Evolutionary conservation across 2,888 invertebrate genomes (phyloP).

Genomic region (Tiphia femorata): DNA sequence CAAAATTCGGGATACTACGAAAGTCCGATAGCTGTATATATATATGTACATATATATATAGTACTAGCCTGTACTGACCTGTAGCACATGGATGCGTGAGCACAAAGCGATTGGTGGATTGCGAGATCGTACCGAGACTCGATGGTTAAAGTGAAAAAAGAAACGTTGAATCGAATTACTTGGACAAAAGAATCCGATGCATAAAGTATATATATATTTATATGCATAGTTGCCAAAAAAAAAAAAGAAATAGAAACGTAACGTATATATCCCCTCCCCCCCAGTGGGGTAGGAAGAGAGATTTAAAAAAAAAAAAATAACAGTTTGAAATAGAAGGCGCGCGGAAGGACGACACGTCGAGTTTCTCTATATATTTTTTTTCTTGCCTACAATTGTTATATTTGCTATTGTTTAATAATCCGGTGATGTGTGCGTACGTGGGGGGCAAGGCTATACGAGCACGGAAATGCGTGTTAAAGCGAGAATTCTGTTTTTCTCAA

Average conservation of each 20-base stretch:
- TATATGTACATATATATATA: too few species aligned
- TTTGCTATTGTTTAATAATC: conserved; percentile 26
- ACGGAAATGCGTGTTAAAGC: conserved; percentile 21
- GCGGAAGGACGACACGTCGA: conserved; percentile 45
- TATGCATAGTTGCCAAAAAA: background rate
- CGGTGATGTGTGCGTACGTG: conserved; percentile 65
- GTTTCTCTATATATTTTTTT: conserved; percentile 41
- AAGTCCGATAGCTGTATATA: conserved; percentile 65
- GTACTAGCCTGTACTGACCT: conserved; percentile 69
- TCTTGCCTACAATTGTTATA: conserved; percentile 26
- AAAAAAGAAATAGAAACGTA: conserved; percentile 7
- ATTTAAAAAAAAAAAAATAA: conserved; percentile 16
- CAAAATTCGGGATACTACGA: too few species aligned
- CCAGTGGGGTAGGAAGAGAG: too few species aligned
- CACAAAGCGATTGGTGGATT: conserved; percentile 64
- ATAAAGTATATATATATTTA: background rate
- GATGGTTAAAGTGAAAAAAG: conserved; percentile 29
- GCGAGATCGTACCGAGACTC: conserved; percentile 53
- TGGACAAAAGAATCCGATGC: background rate
- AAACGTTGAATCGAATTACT: background rate
- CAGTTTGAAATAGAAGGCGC: conserved; percentile 25
- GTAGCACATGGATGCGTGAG: conserved; percentile 69
- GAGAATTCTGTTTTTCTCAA: conserved; percentile 4
- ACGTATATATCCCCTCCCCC: too few species aligned
- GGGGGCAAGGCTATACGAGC: conserved; percentile 51